Evolutionary conservation across 2,797 vertebrate genomes (phyloP), one percentile per base, ranked within the genome.

Genomic region (Coendou prehensilis): DNA sequence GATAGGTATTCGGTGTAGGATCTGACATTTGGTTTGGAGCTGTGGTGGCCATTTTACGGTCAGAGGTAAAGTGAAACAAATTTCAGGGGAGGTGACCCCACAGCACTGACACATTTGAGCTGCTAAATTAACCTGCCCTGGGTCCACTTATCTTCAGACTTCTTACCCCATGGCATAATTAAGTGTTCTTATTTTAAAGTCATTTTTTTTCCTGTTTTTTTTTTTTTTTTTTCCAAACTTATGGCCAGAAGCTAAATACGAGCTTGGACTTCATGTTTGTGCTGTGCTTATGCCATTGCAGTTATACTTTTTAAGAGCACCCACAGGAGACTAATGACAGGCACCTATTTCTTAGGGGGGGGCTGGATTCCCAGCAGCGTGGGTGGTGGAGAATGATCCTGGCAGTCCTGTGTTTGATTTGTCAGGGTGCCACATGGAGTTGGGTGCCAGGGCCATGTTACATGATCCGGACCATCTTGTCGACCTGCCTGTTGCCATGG

Each of bases 321-420:
- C 15, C 3, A 26, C 6, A 23, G 1, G 4, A 22, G 80, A 78
- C 67, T 0, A 9, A 6, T 0, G 47, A 30, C 15, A 6, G 64
- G 1, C n/a, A 26, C 56, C 37, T 64, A 11, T 6, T 45, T 47
- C 69, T 89, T 64, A 50, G 67, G 26, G 63, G 67, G 76, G 61
- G 56, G 37, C 73, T 87, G 88, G 69, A 9, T 96, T 97, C 92
- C 84, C 1, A 1, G 79, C 45, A 50, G 69, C 0, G 1, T 2
- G 9, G 85, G 89, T 93, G 86, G 93, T 80, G 92, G 89, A 81
- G 92, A 86, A 64, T 3, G 75, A 92, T 76, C 41, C 96, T 79
- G 96, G 96, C 87, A 52, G 83, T 79, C 79, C 87, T 13, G 1
- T 96, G 87, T 98, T 96, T 97, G 87, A 59, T 88, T 97, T 98